Evolutionary conservation across 2,113 vertebrate genomes (phyloP), one percentile per base, ranked within the genome.

Genomic region (Solea solea): DNA sequence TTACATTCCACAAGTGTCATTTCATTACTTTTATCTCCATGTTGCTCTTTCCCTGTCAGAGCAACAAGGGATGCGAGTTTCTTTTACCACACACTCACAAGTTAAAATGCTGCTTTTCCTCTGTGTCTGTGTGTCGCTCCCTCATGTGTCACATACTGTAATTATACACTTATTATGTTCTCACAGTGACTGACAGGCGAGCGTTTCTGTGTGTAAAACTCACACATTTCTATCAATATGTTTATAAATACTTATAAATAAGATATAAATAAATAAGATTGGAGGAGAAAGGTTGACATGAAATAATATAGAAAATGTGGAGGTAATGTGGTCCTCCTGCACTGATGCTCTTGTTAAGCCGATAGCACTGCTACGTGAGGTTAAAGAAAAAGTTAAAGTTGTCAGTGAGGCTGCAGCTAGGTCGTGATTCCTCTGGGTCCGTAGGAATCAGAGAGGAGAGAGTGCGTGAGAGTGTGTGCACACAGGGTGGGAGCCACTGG

Each of bases 11-110:
- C 90, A 87, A 94, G 93, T 96, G 95, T 95, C 95, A 96, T 96
- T 97, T 96, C 95, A 97, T 96, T 95, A 95, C 95, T 95, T 96
- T 96, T 96, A 96, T 97, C 95, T 96, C 92, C 89, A 86, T 93
- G 94, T 64, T 97, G 82, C 80, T 83, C 28, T 82, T 60, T 78
- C 72, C 46, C 34, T 59, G 48, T 44, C 70, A 69, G 69, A 54
- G 25, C 41, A 48, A 59, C 52, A 69, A 61, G 62, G 62, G 68
- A 68, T 83, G 62, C 61, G 61, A 52, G 71, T 68, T 73, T 59
- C 53, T 63, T 55, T 67, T 48, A 42, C 41, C 66, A 50, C 65
- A 68, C 8, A 66, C 66, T 46, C 65, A 68, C 8, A 66, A 61
- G 57, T 64, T 58, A 49, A 69, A 62, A 69, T 4, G 39, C 54